Percentiles rank a stretch among this genome's conserved stretches.
Evolutionary conservation across 1,140 invertebrate species (phyloP).

Genomic region (Rhizoglyphus robini): DNA sequence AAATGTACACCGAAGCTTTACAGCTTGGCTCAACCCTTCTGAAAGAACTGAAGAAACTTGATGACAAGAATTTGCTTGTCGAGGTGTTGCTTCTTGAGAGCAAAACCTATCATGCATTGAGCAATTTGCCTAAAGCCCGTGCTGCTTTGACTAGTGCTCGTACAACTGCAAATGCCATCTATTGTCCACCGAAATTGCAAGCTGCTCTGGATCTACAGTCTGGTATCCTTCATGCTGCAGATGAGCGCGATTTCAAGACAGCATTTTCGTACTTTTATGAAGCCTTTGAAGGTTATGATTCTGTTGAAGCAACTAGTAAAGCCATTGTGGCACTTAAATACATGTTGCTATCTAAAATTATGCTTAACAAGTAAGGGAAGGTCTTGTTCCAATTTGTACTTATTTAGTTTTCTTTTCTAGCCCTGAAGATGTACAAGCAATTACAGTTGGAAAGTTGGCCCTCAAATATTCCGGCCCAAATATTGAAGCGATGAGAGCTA

Average conservation of each 20-base stretch:
- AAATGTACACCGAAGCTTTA: conserved; percentile 72
- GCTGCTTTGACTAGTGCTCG: conserved; percentile 93
- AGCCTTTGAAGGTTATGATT: conserved; percentile 98
- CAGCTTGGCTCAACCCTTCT: conserved; percentile 63
- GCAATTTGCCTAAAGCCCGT: conserved; percentile 87
- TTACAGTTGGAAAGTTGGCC: conserved; percentile 90
- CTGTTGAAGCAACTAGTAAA: conserved; percentile 67
- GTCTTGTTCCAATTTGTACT: background rate
- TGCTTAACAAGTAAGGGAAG: conserved; percentile 59
- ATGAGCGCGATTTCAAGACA: conserved; percentile 98
- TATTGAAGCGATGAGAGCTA: conserved; percentile 93
- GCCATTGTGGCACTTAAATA: conserved; percentile 91
- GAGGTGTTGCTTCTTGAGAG: conserved; percentile 91
- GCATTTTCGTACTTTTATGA: conserved; percentile 99
- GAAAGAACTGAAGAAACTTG: conserved; percentile 92
- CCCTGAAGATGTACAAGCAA: conserved; percentile 88
- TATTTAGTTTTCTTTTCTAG: conserved; percentile 30
- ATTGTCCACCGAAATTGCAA: conserved; percentile 96
- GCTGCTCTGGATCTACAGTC: conserved; percentile 92
- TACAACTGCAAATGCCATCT: conserved; percentile 98
- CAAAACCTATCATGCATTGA: conserved; percentile 86
- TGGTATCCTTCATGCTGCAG: conserved; percentile 94
- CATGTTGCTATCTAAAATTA: conserved; percentile 97
- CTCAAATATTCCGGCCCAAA: conserved; percentile 89
- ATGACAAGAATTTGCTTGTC: conserved; percentile 96